Percentiles rank a stretch among this genome's conserved stretches.
Conservation (phyloP, 1,140 invertebrate species). For the Conopomorpha cramerella region DNA sequence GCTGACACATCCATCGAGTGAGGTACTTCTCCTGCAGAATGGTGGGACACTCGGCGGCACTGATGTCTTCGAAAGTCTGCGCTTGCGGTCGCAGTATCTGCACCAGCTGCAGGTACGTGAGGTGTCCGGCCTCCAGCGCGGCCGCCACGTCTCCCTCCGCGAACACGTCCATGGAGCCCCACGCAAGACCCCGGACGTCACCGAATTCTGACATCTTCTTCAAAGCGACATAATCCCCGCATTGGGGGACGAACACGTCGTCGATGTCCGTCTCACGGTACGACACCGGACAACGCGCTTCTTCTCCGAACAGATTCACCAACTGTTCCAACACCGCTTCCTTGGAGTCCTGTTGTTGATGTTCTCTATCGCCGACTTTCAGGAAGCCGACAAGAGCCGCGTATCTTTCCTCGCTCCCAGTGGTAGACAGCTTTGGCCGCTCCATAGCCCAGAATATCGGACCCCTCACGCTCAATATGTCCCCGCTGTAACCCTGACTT, state of each 20-base stretch:
- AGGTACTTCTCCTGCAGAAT: slow-evolving; percentile 15
- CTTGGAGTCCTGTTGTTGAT: slow-evolving; percentile 9
- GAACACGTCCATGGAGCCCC: slow-evolving; percentile 38
- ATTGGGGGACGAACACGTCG: slow-evolving; percentile 31
- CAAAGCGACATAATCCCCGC: slow-evolving; percentile 34
- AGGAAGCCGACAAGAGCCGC: slow-evolving; percentile 31
- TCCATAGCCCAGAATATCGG: slow-evolving; percentile 48
- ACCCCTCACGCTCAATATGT: slow-evolving; percentile 36
- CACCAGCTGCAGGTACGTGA: slow-evolving; percentile 31
- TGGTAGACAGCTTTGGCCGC: slow-evolving; percentile 22
- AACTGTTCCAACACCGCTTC: slow-evolving; percentile 32
- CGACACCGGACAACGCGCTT: slow-evolving; percentile 21
- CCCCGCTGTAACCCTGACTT: slow-evolving; percentile 32
- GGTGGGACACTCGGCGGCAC: slow-evolving; percentile 16
- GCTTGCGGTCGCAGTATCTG: slow-evolving; percentile 41
- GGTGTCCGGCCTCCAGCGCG: slow-evolving; percentile 38
- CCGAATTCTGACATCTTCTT: slow-evolving; percentile 12
- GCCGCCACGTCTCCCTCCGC: slow-evolving; percentile 38
- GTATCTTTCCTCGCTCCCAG: slow-evolving; percentile 19
- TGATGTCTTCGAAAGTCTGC: slow-evolving; percentile 30
- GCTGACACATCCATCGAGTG: slow-evolving; percentile 13
- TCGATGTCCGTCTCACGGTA: slow-evolving; percentile 30
- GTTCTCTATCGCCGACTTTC: slow-evolving; percentile 12
- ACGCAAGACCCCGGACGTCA: slow-evolving; percentile 22
- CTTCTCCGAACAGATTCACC: slow-evolving; percentile 30